Evolutionary conservation across 2,113 vertebrate genomes (phyloP), one percentile per base, ranked within the genome.

Genomic region (Pipa parva): DNA sequence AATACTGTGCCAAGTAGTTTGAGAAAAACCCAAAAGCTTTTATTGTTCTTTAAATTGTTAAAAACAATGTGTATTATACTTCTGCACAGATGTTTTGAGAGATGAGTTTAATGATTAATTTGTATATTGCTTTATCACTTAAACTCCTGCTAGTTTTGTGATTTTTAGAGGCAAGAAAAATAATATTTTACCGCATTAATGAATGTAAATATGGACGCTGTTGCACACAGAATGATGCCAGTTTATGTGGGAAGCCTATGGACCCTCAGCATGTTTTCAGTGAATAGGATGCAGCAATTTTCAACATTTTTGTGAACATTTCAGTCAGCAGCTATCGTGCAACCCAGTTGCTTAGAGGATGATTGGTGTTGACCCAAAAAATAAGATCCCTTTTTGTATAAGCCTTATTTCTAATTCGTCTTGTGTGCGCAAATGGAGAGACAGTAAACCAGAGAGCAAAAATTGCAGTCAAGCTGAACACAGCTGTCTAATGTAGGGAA

Each of bases 271-370:
- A 1, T 36, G 8, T 13, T 3, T 36, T 36, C 8, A n/a, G n/a
- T n/a, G n/a, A 36, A 9, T 36, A 36, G 15, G 33, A 2, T 36
- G 10, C 33, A 7, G 10, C 33, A 36, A 36, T 49, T 58, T 75
- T 80, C 78, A 78, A 59, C 78, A 24, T 77, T 73, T 65, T 64
- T 76, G 49, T 73, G 73, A 21, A 63, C 50, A 66, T 67, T 55
- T 63, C 73, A 42, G 1, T 21, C 20, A 20, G 27, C 52, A 28
- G 18, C 20, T 26, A 42, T 21, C 4, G 9, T 21, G 39, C 39
- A n/a, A 42, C 7, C 39, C 15, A n/a, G 39, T 17, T 42, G 39
- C 39, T 15, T 42, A 18, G 11, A 42, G 13, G 17, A n/a, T 42
- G 39, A 42, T 15, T 15, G n/a, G 17, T 15, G 39, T 42, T 42